Evolutionary conservation across 23 tunicate species (phyloP), one percentile per base, ranked within the genome.

Genomic region (Ciona savignyi): DNA sequence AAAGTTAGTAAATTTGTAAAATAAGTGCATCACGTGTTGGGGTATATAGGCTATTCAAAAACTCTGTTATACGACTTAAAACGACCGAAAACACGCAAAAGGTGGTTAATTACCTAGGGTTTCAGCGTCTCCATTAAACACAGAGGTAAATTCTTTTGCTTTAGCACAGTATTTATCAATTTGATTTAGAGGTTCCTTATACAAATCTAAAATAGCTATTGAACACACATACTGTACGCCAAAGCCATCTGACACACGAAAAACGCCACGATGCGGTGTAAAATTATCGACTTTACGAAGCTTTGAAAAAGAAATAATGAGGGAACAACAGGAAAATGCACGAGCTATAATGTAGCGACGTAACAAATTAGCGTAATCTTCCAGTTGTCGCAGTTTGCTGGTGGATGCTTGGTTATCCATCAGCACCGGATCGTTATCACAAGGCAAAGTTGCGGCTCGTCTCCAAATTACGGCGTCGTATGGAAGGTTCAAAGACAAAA

Each of bases 321-420:
- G 30, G n/a, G 91, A 85, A 60, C 91, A 85, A 65, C 91, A 85
- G 61, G 68, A 72, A 33, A 85, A 85, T 1, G 66, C 61, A 2
- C 91, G 79, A 23, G 78, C 68, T n/a, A 85, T 56, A 21, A 33
- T 73, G 51, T 34, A 85, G 23, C 77, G 70, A 20, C 80, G 80
- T 35, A 85, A 79, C 19, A 4, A 32, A 49, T 66, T 60, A 1
- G 70, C 68, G 25, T 31, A 72, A 1, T 33, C 48, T 51, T n/a
- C 51, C 76, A 29, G 2, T 22, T 72, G 23, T 48, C 15, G 34
- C 56, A 42, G 15, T 42, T 42, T 42, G 56, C 56, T 42, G 56
- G 11, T 42, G 11, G 56, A 42, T 42, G 56, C 9, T 15, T 42
- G 56, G 56, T 42, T 42, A 15, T 42, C 56, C 56, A 42, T 9